Base-by-base conservation (phyloP, 2,113 vertebrate genomes). In the Hippocampus mohnikei region DNA sequence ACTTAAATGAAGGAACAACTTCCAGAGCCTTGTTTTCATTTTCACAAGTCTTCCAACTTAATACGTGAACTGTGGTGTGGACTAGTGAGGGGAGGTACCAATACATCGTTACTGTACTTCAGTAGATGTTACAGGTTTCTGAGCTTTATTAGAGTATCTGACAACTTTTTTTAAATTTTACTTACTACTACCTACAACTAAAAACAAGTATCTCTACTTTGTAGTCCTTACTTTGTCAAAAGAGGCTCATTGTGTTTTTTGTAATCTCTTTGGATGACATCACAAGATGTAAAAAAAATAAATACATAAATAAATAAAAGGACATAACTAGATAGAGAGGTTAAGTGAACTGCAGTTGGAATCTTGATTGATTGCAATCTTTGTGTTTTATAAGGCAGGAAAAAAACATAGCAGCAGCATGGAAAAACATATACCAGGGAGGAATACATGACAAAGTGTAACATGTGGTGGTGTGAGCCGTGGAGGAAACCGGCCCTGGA, bases 1-100 rank as follows among this genome's bases (percentile, higher is more conserved):
- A 25, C 61, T 62, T 70, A 62, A 66, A 56, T 66, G 18, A 27
- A 56, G 48, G 50, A 69, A 66, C 61, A 75, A 76, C 40, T 66
- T 64, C 59, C 5, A 0, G 55, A 48, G 69, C 77, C 23, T 29
- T 66, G 27, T 37, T 70, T 67, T 82, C 44, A 70, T 37, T 70
- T 67, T 82, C 44, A 70, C 37, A 46, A 48, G 46, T 20, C 64
- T 59, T 66, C 52, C 56, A 7, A 40, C 46, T 46, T 76, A 66
- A 64, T 52, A 42, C 21, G 7, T 62, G 29, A 66, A 63, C 20
- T 33, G 29, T 55, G 46, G 50, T 44, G 16, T 50, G 15, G 15
- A 18, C 18, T 60, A 66, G 10, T 69, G 71, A 61, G 67, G 21
- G 42, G 66, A 56, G 62, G 15, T 44, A 3, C 46, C 33, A 37